Conservation (phyloP, 2,888 invertebrate genomes). For the Lathronympha strigana region DNA sequence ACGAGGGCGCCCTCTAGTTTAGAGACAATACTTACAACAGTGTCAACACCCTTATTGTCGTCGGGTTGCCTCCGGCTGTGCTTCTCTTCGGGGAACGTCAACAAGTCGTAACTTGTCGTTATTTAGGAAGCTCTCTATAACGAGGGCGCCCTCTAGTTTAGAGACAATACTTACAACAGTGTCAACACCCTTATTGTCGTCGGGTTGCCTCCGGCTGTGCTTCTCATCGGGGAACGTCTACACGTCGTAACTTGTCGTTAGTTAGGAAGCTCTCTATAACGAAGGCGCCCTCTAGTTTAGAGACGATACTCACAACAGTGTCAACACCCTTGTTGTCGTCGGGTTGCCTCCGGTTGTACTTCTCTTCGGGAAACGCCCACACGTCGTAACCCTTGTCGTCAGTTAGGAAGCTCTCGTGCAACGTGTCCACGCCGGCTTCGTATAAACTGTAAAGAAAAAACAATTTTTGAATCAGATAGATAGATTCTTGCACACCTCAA, state of each 20-base stretch:
- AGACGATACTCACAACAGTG: constrained; percentile 61
- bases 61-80: too few relatives aligned
- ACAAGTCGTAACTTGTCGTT: neutral
- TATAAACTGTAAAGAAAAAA: constrained; percentile 63
- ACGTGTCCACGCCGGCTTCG: constrained; percentile 62
- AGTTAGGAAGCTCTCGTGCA: constrained; percentile 69
- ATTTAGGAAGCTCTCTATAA: too few relatives aligned
- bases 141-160: too few relatives aligned
- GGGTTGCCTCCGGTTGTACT: constrained; percentile 61
- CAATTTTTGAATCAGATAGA: too few relatives aligned
- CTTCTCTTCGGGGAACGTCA: too few relatives aligned
- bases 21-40: constrained; percentile 4
- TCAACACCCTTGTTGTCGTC: constrained; percentile 65
- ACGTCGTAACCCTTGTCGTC: constrained; percentile 69
- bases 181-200: neutral
- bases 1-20: too few relatives aligned
- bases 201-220: too few relatives aligned
- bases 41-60: neutral
- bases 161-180: constrained; percentile 4
- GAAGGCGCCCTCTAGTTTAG: too few relatives aligned
- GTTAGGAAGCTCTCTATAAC: constrained; percentile 58
- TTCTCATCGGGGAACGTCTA: too few relatives aligned
- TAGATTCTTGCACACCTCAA: too few relatives aligned
- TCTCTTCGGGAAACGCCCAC: constrained; percentile 72
- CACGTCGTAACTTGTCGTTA: neutral